Conservation (phyloP, 2,113 vertebrate genomes). For the Pogona vitticeps region DNA sequence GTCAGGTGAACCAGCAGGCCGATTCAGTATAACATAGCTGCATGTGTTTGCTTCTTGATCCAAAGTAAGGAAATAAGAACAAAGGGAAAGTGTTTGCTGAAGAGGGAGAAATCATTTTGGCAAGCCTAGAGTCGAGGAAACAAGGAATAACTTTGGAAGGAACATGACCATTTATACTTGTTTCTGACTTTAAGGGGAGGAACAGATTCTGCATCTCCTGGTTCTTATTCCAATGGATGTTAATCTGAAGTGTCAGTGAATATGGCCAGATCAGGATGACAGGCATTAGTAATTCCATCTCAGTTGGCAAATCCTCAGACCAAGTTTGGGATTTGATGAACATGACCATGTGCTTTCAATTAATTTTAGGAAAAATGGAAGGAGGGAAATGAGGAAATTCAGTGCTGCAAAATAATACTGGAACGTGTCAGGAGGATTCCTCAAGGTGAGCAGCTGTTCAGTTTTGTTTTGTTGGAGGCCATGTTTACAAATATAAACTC, state of each 20-base stretch:
- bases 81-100: background rate
- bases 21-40: background rate
- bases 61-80: background rate
- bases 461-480: no score
- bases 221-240: background rate
- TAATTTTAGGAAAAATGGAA: constrained; percentile 53
- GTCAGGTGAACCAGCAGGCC: background rate
- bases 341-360: constrained; percentile 67
- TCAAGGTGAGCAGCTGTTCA: constrained; percentile 44
- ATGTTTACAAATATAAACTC: no score
- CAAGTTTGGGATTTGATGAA: constrained; percentile 38
- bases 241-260: constrained; percentile 3
- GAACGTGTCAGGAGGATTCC: constrained; percentile 33
- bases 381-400: constrained; percentile 19
- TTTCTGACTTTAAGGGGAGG: background rate
- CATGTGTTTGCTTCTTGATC: background rate
- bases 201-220: no score
- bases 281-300: background rate
- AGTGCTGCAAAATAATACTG: constrained; percentile 52
- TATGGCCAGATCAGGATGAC: background rate
- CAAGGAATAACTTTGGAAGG: background rate
- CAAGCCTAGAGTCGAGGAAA: background rate
- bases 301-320: background rate
- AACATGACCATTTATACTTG: no score
- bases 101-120: background rate